Base-by-base conservation (phyloP, 1,140 invertebrate species). In the Zaprionus taronus region DNA sequence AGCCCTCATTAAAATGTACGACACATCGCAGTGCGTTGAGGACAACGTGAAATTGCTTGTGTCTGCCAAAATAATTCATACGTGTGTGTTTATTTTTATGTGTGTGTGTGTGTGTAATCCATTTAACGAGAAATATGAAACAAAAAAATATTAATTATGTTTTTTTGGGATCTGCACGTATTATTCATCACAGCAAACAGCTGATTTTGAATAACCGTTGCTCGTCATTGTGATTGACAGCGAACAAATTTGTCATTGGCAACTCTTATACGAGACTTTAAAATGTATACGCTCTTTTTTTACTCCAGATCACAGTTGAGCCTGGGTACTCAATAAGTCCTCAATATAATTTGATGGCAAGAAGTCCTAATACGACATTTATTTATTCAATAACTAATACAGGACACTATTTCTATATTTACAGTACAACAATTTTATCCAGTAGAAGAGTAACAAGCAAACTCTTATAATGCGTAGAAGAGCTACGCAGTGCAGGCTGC, bases 1-100 rank as follows among this genome's bases (percentile, higher is more conserved):
- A 66, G 36, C 36, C 68, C 53, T 80, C 28, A 84, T 84, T 78
- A 60, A 62, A 75, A 84, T 84, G 77, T 49, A 36, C 26, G 47
- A 57, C 65, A 56, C 36, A 62, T 51, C 28, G 44, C 24, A 15
- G 44, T 57, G 62, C 64, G 57, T 63, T 67, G 79, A 76, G 72
- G 72, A 71, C 69, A 76, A 67, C 57, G 62, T 41, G 51, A 36
- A 77, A 51, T 24, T 51, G 47, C 79, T 75, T 74, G 78, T 67
- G 53, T 66, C 56, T 70, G 65, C 66, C 49, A 38, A 24, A 34
- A 58, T 22, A 20, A 58, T 58, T 26, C 17, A 57, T 17, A 57
- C 15, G 9, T 28, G 47, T 49, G 22, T 26, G 20, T 3, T 14
- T 22, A 31, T 56, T 6, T 14, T 17, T 53, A 11, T 24, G 20